phyloP scores from a whole-genome alignment of 2,888 invertebrate species.

The Folsomia manolachei region DNA sequence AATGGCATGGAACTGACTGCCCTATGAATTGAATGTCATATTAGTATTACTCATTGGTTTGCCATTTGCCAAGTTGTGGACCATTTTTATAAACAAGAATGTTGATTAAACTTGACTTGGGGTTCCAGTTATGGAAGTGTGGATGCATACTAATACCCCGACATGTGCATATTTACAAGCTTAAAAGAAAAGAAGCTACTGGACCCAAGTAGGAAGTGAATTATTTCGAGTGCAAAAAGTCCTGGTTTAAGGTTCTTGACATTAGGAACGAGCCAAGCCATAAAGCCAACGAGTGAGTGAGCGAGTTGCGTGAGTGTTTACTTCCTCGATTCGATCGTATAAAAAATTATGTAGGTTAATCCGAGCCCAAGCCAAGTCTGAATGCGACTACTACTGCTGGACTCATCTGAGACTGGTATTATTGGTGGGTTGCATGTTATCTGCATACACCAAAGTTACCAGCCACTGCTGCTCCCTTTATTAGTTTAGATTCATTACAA shows the following conservation, averaged over 20 bases:
- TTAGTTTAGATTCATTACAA: no score
- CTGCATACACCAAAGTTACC: no score
- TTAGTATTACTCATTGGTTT: no score
- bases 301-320: slow-evolving; percentile 2
- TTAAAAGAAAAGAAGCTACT: background rate
- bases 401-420: no score
- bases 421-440: no score
- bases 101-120: slow-evolving; percentile 1
- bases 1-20: background rate
- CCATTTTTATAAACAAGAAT: background rate
- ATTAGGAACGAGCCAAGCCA: background rate
- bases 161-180: background rate
- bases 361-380: background rate
- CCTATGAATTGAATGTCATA: background rate
- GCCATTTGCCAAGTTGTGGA: no score
- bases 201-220: slow-evolving; percentile 1
- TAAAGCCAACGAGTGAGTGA: background rate
- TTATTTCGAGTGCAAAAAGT: slow-evolving; percentile 9
- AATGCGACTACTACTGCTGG: background rate
- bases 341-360: slow-evolving; percentile 10
- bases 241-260: slow-evolving; percentile 6
- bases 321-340: slow-evolving; percentile 4
- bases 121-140: background rate
- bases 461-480: no score
- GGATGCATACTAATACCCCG: background rate